These are phyloP conservation scores for Syrista parreyssii DNA, from an alignment of 2,888 invertebrate genomes.

Conservation along the genomic window DNA sequence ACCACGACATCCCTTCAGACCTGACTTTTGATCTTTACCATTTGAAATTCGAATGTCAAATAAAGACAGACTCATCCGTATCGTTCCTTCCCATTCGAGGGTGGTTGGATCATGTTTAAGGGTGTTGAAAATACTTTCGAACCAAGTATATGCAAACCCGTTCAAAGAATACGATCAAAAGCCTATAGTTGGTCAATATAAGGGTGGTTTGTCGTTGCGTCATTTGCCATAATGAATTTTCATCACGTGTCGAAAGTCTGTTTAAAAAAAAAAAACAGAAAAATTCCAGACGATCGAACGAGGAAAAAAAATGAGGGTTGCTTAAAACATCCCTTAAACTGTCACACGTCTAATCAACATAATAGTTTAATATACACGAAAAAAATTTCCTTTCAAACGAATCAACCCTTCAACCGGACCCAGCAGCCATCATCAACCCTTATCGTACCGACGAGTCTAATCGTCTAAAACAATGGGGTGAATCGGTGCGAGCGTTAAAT, in stretches of 20 bases:
- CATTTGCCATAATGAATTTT: neutral
- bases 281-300: neutral
- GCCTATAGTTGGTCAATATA: neutral
- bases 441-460: no score
- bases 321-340: neutral
- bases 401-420: no score
- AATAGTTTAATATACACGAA: neutral
- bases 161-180: neutral
- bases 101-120: neutral
- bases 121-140: neutral
- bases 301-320: neutral
- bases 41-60: neutral
- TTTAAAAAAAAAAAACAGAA: neutral
- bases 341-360: neutral
- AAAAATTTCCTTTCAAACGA: neutral
- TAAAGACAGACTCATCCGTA: neutral
- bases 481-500: constrained; percentile 32
- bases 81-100: neutral
- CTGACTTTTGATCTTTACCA: neutral
- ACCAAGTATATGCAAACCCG: neutral
- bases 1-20: neutral
- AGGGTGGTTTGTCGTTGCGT: neutral
- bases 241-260: neutral
- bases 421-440: no score
- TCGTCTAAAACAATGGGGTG: constrained; percentile 9